Base-by-base conservation (phyloP, 1,140 invertebrate species). In the Hetaerina americana region DNA sequence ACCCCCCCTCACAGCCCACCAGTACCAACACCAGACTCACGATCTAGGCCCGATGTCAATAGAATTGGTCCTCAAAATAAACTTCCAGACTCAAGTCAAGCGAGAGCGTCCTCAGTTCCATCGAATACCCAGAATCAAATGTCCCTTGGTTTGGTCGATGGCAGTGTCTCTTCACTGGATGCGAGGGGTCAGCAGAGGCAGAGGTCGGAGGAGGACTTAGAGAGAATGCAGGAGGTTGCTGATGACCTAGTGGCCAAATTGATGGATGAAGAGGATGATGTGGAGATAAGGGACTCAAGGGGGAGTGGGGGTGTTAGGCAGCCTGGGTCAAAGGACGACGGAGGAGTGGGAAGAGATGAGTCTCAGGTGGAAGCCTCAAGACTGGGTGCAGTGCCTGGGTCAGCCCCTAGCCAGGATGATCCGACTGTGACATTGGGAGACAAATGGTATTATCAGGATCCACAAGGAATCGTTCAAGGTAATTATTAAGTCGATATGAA, bases 361-460 rank as follows among this genome's bases (percentile, higher is more conserved):
- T 70, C 80, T 76, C 73, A 81, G 74, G 76, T 82, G 79, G 69
- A 77, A 78, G 49, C 72, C 75, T 15, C 70, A 75, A 15, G 76
- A 67, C 71, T 49, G 72, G 15, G 75, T 77, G 22, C 29, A 70
- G 15, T 80, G 22, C 28, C 68, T 69, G 68, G n/a, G 0, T 8
- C 68, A 2, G 18, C 68, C 75, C 70, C 72, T 71, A 72, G 77
- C 57, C 70, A 75, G n/a, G 76, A 81, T 67, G 79, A 81, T 31
- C 77, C 81, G 72, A 72, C 78, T 28, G 71, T 72, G 49, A 75
- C 75, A 27, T 74, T 75, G 26, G 84, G 85, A 77, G 88, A 87
- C 76, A 89, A 90, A 79, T 94, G 92, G 92, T 92, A 87, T 78
- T 94, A 94, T 80, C 84, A 88, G 75, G 91, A 94, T 83, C 94